Conservation (phyloP, 1,140 invertebrate genomes). For the Ceratina calcarata region DNA sequence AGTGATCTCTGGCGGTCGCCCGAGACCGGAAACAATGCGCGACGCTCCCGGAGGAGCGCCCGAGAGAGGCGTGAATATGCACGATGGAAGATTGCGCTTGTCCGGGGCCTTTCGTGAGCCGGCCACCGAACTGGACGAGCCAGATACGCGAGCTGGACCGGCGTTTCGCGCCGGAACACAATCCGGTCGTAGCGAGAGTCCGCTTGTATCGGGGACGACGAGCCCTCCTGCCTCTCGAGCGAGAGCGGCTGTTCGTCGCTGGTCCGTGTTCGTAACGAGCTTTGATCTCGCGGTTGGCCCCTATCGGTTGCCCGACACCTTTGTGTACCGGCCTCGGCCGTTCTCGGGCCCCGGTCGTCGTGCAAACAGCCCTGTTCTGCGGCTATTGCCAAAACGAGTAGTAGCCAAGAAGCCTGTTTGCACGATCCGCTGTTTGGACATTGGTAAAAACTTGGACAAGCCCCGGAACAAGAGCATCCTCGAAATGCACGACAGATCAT, state of each 20-base stretch:
- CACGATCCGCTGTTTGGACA: slow-evolving; percentile 8
- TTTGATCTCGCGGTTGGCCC: slow-evolving; percentile 60
- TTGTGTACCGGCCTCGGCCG: slow-evolving; percentile 44
- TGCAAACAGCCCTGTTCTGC: slow-evolving; percentile 51
- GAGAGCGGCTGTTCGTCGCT: not conserved
- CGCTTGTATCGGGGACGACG: slow-evolving; percentile 29
- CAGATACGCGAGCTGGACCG: slow-evolving; percentile 26
- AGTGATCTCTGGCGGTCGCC: not conserved
- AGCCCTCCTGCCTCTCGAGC: slow-evolving; percentile 7
- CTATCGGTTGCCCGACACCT: slow-evolving; percentile 64
- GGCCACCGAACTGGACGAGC: slow-evolving; percentile 34
- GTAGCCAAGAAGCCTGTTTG: slow-evolving; percentile 37
- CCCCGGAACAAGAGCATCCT: not conserved
- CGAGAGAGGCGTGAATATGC: slow-evolving; percentile 9
- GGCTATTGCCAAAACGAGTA: slow-evolving; percentile 4
- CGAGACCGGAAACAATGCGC: slow-evolving; percentile 32
- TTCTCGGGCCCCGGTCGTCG: slow-evolving; percentile 23
- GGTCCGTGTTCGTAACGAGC: slow-evolving; percentile 56
- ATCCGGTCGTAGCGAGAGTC: slow-evolving; percentile 42
- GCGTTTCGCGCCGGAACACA: slow-evolving; percentile 29
- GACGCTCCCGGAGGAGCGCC: slow-evolving; percentile 9
- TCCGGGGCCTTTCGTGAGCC: slow-evolving; percentile 26
- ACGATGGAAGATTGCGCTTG: slow-evolving; percentile 41
- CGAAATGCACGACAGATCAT: too few relatives aligned
- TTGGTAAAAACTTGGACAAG: slow-evolving; percentile 34